Evolutionary conservation across 2,797 vertebrate genomes (phyloP).

Genomic region (Linurgus olivaceus): DNA sequence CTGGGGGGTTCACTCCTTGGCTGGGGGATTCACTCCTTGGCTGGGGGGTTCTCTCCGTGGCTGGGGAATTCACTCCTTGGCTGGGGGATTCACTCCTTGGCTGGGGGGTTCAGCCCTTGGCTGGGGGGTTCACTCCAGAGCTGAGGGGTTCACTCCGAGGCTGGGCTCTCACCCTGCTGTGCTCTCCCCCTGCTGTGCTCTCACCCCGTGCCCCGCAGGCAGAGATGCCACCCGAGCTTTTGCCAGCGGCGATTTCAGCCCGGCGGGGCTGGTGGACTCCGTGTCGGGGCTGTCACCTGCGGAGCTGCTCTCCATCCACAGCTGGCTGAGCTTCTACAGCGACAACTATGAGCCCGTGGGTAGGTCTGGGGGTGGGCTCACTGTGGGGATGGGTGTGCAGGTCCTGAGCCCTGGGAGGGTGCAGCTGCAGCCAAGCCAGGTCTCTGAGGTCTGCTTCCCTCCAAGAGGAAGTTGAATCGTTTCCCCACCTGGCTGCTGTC

Average conservation of each 20-base stretch:
- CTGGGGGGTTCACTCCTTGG: too few relatives aligned
- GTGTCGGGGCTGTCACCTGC: constrained; percentile 80
- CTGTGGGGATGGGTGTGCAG: neutral
- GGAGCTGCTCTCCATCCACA: constrained; percentile 81
- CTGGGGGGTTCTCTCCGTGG: rapidly evolving
- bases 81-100: rapidly evolving
- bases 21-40: too few relatives aligned
- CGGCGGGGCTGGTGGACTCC: constrained; percentile 83
- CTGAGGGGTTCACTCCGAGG: too few relatives aligned
- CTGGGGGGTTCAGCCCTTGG: rapidly evolving
- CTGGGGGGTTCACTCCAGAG: rapidly evolving
- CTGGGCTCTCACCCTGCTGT: too few relatives aligned
- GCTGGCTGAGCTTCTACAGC: constrained; percentile 89
- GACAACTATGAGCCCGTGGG: constrained; percentile 83
- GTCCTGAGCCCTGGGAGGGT: rapidly evolving
- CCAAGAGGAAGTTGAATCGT: rapidly evolving
- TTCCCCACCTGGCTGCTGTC: neutral
- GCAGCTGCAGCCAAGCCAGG: neutral
- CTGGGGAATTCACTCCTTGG: neutral
- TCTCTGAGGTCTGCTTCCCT: neutral
- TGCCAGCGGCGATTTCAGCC: constrained; percentile 88
- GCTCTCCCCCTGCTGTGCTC: too few relatives aligned
- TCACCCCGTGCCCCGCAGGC: constrained; percentile 68
- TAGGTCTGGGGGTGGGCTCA: constrained; percentile 75
- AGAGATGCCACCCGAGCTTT: constrained; percentile 89